Percentiles rank a stretch among this genome's conserved stretches.
phyloP scores from a whole-genome alignment of 2,888 invertebrate genomes.

The Rotaria magnacalcarata region DNA sequence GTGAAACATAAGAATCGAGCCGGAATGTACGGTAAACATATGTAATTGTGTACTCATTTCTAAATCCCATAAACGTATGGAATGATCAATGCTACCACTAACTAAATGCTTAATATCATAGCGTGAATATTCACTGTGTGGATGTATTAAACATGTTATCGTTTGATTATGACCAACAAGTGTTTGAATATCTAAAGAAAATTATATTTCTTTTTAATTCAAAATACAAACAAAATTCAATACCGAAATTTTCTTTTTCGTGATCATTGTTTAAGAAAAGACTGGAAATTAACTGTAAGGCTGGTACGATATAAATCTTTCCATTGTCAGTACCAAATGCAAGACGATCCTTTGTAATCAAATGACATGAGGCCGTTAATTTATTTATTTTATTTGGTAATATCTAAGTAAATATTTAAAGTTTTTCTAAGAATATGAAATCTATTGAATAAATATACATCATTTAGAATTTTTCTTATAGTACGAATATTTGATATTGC shows the following conservation, averaged over 20 bases:
- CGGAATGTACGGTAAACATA: conserved; percentile 93
- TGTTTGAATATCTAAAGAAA: conserved; percentile 72
- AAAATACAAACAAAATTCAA: background rate
- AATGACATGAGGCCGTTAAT: conserved; percentile 28
- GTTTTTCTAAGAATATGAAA: conserved; percentile 14
- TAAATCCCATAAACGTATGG: conserved; percentile 90
- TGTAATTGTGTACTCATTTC: conserved; percentile 81
- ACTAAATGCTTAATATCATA: conserved; percentile 62
- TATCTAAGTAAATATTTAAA: background rate
- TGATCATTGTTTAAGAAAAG: background rate
- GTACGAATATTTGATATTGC: background rate
- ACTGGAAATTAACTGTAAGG: background rate
- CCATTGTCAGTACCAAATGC: conserved; percentile 35
- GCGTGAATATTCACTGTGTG: conserved; percentile 76
- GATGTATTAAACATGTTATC: conserved; percentile 89
- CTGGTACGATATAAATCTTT: background rate
- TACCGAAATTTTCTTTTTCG: background rate
- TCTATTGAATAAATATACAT: conserved; percentile 61
- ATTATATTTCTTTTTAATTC: background rate
- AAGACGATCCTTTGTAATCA: background rate
- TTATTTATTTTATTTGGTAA: background rate
- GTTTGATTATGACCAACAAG: conserved; percentile 82
- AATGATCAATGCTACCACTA: conserved; percentile 87
- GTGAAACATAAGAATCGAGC: conserved; percentile 85
- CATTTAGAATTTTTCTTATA: background rate